These are phyloP conservation scores for Muscicapa comitata DNA, from an alignment of 2,797 vertebrate genomes.

Conservation along the genomic window DNA sequence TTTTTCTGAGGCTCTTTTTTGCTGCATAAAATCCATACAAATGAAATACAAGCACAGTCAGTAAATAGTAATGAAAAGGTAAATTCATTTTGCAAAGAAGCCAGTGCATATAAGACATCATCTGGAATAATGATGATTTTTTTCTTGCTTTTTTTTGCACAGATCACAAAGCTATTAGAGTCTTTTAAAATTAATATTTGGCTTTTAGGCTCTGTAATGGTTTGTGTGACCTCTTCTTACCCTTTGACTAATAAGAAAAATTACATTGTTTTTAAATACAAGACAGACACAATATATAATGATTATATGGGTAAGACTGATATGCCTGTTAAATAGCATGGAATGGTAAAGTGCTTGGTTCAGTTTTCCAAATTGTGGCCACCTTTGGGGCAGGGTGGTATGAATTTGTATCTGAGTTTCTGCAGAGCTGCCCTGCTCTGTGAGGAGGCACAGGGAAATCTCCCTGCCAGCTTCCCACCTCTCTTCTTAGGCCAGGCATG, in stretches of 20 bases:
- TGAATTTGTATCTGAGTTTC: background rate
- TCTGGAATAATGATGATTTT: slow-evolving; percentile 78
- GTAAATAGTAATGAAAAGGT: slow-evolving; percentile 94
- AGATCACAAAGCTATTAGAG: slow-evolving; percentile 75
- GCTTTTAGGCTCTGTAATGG: slow-evolving; percentile 63
- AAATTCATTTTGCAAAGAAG: slow-evolving; percentile 86
- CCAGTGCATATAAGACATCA: slow-evolving; percentile 83
- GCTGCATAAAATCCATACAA: slow-evolving; percentile 88
- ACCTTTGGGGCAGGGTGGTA: background rate
- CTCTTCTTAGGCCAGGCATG: background rate
- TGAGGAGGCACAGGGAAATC: background rate
- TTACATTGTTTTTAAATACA: background rate
- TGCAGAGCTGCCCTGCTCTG: accelerated
- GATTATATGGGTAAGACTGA: background rate
- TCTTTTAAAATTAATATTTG: slow-evolving; percentile 79
- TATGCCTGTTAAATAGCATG: background rate
- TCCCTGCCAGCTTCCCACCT: background rate
- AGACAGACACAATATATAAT: background rate
- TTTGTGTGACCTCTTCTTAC: slow-evolving; percentile 54
- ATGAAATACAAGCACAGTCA: slow-evolving; percentile 87
- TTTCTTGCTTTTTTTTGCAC: slow-evolving; percentile 60
- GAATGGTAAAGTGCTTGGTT: background rate
- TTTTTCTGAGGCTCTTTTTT: slow-evolving; percentile 77
- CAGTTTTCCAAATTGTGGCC: background rate
- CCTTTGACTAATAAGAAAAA: slow-evolving; percentile 64